A percentile compares a stretch with the other conserved stretches of the same genome.
These are phyloP conservation scores for Mionectes olivaceus DNA, from an alignment of 2,797 vertebrate species.

Conservation along the genomic window DNA sequence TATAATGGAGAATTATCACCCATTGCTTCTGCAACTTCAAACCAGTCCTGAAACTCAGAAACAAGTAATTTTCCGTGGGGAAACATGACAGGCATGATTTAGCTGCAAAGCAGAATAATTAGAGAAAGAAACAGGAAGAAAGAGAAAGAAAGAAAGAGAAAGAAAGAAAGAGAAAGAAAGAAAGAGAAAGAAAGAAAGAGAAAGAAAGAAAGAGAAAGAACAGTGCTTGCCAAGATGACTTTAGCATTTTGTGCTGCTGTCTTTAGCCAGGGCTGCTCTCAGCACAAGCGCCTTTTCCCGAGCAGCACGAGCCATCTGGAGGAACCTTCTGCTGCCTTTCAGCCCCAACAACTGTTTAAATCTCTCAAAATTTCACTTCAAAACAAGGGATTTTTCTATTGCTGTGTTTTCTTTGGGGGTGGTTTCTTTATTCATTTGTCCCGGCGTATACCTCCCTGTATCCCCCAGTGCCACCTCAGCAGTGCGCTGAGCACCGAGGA, in stretches of 20 bases:
- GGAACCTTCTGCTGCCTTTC: constrained; percentile 9
- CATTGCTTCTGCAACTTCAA: neutral
- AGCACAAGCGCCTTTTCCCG: neutral
- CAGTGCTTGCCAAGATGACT: neutral
- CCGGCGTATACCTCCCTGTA: neutral
- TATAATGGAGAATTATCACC: neutral
- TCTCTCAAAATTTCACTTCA: neutral
- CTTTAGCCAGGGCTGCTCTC: neutral
- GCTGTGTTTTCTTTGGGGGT: neutral
- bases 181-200: neutral
- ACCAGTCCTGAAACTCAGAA: neutral
- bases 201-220: neutral
- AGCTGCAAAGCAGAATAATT: neutral
- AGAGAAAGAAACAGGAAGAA: neutral
- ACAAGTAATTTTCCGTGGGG: neutral
- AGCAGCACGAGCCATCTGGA: constrained; percentile 22
- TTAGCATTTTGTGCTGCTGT: constrained; percentile 2
- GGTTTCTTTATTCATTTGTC: too few relatives aligned
- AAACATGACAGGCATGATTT: neutral
- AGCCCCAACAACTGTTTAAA: neutral
- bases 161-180: too few relatives aligned
- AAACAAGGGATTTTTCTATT: neutral
- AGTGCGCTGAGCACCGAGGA: rapidly evolving
- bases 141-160: neutral
- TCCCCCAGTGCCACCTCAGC: neutral